phyloP scores from a whole-genome alignment of 1,140 invertebrate genomes.

The Luehdorfia chinensis region DNA sequence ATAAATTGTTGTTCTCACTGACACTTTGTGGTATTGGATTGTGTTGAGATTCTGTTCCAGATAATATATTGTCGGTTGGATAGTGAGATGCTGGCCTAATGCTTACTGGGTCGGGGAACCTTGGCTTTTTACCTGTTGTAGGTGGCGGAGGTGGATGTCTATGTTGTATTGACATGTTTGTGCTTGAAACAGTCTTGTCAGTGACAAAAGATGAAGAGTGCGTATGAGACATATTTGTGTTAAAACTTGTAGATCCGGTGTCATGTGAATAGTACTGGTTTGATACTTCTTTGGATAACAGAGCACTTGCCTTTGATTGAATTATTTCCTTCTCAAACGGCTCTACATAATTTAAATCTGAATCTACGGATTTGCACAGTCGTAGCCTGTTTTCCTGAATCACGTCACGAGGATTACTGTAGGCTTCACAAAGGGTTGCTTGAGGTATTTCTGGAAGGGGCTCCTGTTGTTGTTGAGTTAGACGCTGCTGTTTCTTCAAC shows the following conservation, averaged over 20 bases:
- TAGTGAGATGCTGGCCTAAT: slow-evolving; percentile 69
- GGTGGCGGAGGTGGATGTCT: slow-evolving; percentile 63
- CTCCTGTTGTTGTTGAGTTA: slow-evolving; percentile 43
- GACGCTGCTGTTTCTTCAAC: slow-evolving; percentile 60
- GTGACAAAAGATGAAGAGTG: slow-evolving; percentile 44
- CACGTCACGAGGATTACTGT: slow-evolving; percentile 65
- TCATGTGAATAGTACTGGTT: slow-evolving; percentile 54
- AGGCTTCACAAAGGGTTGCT: slow-evolving; percentile 62
- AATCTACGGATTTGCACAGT: slow-evolving; percentile 68
- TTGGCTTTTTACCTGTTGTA: slow-evolving; percentile 55
- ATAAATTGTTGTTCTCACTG: slow-evolving; percentile 63
- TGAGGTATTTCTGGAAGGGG: slow-evolving; percentile 31
- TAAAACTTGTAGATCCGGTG: slow-evolving; percentile 37
- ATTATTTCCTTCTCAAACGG: slow-evolving; percentile 70
- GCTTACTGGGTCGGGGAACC: slow-evolving; percentile 67
- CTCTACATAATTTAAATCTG: slow-evolving; percentile 70
- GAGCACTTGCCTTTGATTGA: slow-evolving; percentile 65
- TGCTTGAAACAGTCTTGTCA: slow-evolving; percentile 30
- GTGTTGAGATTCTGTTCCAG: slow-evolving; percentile 26
- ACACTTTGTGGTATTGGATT: slow-evolving; percentile 48
- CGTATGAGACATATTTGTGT: slow-evolving; percentile 39
- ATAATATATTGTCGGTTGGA: slow-evolving; percentile 47
- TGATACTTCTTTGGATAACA: slow-evolving; percentile 58
- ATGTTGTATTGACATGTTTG: slow-evolving; percentile 42
- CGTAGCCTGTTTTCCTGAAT: slow-evolving; percentile 53